Base-by-base conservation (phyloP, 1,140 invertebrate genomes). In the Aradophagus sp. region DNA sequence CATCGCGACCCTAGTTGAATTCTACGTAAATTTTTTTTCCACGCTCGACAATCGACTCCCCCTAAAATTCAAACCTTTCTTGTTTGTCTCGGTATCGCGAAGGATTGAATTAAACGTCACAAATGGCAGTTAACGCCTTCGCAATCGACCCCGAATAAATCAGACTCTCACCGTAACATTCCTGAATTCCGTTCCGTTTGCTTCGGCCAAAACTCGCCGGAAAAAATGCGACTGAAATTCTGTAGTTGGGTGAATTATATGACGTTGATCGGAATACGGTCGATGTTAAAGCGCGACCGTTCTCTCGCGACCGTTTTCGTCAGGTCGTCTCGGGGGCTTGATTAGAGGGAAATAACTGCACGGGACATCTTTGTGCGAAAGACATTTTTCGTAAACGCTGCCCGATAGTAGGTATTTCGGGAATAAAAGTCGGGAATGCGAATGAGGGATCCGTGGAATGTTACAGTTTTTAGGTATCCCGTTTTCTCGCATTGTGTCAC, bases 81-180 rank as follows among this genome's bases (percentile, higher is more conserved):
- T 42, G 32, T 14, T 34, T 15, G 16, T 35, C 26, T 23, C 14
- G 8, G 12, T 32, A 35, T 67, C 23, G 47, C 45, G n/a, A 38
- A 50, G 56, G 44, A 50, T 44, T 53, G 50, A 20, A 63, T 70
- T 58, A 42, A 70, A 63, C 42, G 52, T 63, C 62, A 67, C 50
- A 52, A 55, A 58, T 45, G 52, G 31, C 55, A 73, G 56, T 67
- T 67, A 58, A 58, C 63, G 63, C 69, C 62, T 72, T 53, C 34
- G 35, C 56, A 32, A 59, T 66, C 63, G 71, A 58, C 29, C 55
- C 55, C 52, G 59, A 74, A 77, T 74, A 74, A 77, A 77, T 77
- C 65, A 67, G 52, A 7, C 27, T 48, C 20, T 31, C 2, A n/a
- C 38, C 35, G 13, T 34, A 17, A 29, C 52, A 61, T 61, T 65